Percentiles rank a stretch among this genome's conserved stretches.
Evolutionary conservation across 2,797 vertebrate species (phyloP).

Genomic region (Florisuga fusca): DNA sequence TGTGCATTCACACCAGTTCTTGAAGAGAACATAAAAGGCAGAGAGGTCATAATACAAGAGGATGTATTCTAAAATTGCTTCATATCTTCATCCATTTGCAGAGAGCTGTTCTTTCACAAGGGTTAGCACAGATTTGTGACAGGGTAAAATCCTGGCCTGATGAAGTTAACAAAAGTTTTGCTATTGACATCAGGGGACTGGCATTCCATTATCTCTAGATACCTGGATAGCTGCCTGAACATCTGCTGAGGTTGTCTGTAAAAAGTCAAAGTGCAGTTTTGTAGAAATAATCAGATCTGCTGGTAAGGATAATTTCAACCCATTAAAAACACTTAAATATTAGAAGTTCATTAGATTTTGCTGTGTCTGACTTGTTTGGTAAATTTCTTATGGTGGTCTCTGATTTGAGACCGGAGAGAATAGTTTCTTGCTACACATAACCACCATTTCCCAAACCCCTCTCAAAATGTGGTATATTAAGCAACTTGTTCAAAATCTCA

Average conservation of each 20-base stretch:
- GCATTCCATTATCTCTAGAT: conserved; percentile 35
- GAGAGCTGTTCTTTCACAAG: neutral
- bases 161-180: neutral
- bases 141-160: neutral
- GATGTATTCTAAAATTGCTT: neutral
- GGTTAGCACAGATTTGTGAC: neutral
- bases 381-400: neutral
- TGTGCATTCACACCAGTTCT: neutral
- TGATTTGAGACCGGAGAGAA: neutral
- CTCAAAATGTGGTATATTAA: neutral
- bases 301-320: neutral
- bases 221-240: conserved; percentile 28
- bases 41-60: neutral
- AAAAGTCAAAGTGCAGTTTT: neutral
- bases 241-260: conserved; percentile 30
- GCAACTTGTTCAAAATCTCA: neutral
- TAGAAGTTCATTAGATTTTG: neutral
- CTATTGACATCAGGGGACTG: neutral
- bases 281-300: neutral
- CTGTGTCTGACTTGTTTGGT: neutral
- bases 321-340: neutral
- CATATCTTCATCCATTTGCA: neutral
- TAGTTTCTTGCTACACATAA: neutral
- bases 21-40: neutral
- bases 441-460: neutral